These are phyloP conservation scores for Apodemus speciosus DNA, from an alignment of 2,113 vertebrate genomes.

Conservation along the genomic window DNA sequence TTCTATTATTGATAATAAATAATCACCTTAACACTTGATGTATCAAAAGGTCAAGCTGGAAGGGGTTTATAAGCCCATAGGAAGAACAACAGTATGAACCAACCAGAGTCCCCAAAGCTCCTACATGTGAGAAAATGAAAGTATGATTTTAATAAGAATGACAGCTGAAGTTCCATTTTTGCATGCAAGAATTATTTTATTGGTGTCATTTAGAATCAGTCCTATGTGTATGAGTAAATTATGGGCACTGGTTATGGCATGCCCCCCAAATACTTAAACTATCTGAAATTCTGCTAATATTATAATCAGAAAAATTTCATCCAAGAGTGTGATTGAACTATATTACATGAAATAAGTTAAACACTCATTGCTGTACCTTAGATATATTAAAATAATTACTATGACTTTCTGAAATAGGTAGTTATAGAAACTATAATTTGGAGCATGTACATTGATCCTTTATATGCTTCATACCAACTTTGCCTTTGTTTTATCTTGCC, in stretches of 20 bases:
- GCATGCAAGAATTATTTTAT: not conserved
- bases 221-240: not conserved
- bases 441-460: not conserved
- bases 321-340: not conserved
- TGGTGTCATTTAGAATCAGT: not conserved
- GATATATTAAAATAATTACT: slow-evolving; percentile 14
- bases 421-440: slow-evolving; percentile 19
- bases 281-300: not conserved
- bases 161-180: not conserved
- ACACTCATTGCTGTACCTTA: not conserved
- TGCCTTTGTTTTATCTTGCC: not conserved
- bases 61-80: too few relatives aligned
- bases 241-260: not conserved
- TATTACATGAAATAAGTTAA: not conserved
- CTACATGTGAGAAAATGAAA: not conserved
- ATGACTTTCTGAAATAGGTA: slow-evolving; percentile 27
- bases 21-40: not conserved
- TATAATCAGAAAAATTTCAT: not conserved
- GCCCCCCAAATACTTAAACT: slow-evolving; percentile 12
- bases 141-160: not conserved
- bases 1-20: slow-evolving; percentile 24
- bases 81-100: too few relatives aligned
- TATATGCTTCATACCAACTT: slow-evolving; percentile 17
- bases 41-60: not conserved
- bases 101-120: too few relatives aligned